Conservation (phyloP, 2,113 vertebrate species). For the Corythaixoides concolor region DNA sequence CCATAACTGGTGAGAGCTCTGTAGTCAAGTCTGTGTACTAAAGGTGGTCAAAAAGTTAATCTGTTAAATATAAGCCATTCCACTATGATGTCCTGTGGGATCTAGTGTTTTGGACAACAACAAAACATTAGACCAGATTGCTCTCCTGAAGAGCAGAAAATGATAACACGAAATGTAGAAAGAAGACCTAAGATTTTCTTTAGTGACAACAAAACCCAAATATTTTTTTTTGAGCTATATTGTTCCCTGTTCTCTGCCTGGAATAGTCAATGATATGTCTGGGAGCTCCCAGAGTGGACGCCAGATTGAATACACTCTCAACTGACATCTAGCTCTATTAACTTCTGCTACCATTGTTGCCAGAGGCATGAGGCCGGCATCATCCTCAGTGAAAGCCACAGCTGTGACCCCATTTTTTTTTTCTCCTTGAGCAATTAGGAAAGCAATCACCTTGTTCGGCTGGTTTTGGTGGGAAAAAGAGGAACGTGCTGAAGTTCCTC, state of each 20-base stretch:
- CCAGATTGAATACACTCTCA: not conserved
- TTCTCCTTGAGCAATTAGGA: not conserved
- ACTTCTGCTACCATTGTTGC: not conserved
- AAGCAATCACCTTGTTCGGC: not conserved
- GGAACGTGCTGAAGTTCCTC: not conserved
- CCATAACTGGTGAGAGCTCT: not conserved
- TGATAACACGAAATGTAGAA: not conserved
- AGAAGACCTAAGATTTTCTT: not conserved
- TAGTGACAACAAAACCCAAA: not conserved
- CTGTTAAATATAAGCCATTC: not conserved
- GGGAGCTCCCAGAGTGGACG: not conserved
- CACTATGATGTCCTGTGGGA: not conserved
- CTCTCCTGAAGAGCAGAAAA: not conserved
- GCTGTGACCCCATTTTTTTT: not conserved
- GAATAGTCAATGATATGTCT: not conserved
- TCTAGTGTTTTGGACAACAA: not conserved
- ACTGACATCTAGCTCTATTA: not conserved
- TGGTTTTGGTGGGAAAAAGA: not conserved
- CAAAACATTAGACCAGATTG: not conserved
- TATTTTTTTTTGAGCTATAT: not conserved
- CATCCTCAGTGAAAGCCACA: not conserved
- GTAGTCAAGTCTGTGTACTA: not conserved
- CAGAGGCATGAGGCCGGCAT: not conserved
- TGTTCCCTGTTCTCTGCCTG: not conserved
- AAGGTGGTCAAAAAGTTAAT: not conserved